Evolutionary conservation across 2,113 vertebrate species (phyloP).

Genomic region (Antechinus stuartii): DNA sequence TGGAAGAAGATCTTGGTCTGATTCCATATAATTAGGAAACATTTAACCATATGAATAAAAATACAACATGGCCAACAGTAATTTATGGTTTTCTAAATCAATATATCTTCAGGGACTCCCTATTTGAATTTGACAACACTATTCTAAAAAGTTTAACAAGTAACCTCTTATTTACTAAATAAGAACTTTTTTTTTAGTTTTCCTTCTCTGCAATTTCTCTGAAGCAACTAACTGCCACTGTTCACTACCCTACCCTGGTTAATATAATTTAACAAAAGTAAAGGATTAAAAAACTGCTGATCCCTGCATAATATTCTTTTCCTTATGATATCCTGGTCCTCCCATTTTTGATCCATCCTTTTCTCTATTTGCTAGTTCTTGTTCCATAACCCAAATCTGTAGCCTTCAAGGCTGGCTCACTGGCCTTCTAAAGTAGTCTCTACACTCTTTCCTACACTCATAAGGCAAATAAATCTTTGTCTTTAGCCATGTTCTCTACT

Average conservation of each 20-base stretch:
- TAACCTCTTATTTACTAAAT: constrained; percentile 12
- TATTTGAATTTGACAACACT: constrained; percentile 4
- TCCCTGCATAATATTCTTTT: too few relatives aligned
- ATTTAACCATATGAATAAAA: not conserved
- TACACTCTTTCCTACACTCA: constrained; percentile 10
- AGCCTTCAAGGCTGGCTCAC: not conserved
- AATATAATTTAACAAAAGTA: not conserved
- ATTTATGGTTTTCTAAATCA: not conserved
- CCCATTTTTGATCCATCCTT: not conserved
- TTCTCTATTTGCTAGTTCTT: not conserved
- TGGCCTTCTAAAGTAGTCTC: not conserved
- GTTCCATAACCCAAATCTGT: not conserved
- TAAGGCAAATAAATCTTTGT: constrained; percentile 29
- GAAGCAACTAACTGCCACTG: not conserved
- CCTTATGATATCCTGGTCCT: not conserved
- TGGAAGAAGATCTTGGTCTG: not conserved
- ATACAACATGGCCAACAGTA: not conserved
- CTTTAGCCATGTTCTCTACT: not conserved
- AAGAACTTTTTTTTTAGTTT: not conserved
- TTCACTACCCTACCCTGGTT: not conserved
- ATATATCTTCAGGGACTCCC: not conserved
- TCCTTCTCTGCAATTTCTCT: not conserved
- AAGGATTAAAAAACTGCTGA: not conserved
- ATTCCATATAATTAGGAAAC: not conserved
- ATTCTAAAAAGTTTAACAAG: constrained; percentile 12